A percentile compares a stretch with the other conserved stretches of the same genome.
Conservation (phyloP, 2,113 vertebrate species). For the Microcebus tavaratra region DNA sequence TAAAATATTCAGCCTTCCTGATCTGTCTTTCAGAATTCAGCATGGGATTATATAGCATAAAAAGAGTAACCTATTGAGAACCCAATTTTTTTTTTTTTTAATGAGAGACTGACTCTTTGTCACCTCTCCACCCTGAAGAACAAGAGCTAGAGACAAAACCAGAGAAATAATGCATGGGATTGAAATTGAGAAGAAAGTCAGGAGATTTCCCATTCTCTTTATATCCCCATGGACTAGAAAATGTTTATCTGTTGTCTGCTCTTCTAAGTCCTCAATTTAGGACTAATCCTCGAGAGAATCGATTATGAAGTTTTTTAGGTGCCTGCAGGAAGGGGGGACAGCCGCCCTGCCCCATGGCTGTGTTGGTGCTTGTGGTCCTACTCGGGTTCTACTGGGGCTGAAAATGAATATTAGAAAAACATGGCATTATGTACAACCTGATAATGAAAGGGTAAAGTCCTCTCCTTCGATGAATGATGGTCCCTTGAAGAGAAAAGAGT, state of each 20-base stretch:
- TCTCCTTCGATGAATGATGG: no score
- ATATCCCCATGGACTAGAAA: rapidly evolving
- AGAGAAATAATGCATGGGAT: rapidly evolving
- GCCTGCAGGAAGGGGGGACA: neutral
- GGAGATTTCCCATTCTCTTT: rapidly evolving
- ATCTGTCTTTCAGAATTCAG: neutral
- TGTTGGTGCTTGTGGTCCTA: neutral
- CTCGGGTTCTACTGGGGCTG: neutral
- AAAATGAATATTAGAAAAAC: neutral
- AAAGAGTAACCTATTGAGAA: neutral
- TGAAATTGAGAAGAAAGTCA: neutral
- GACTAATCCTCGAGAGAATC: neutral
- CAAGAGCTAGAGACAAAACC: neutral
- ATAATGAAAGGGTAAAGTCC: neutral
- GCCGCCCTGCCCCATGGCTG: neutral
- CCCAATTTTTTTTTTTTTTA: neutral
- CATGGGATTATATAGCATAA: neutral
- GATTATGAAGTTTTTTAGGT: neutral
- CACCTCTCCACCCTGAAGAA: neutral
- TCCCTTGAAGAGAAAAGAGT: neutral
- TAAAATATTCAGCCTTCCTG: neutral
- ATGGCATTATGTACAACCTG: neutral
- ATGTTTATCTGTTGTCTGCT: neutral
- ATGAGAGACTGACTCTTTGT: neutral
- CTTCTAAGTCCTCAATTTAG: neutral